Evolutionary conservation across 1,140 invertebrate species (phyloP).

Genomic region (Neodiprion lecontei): DNA sequence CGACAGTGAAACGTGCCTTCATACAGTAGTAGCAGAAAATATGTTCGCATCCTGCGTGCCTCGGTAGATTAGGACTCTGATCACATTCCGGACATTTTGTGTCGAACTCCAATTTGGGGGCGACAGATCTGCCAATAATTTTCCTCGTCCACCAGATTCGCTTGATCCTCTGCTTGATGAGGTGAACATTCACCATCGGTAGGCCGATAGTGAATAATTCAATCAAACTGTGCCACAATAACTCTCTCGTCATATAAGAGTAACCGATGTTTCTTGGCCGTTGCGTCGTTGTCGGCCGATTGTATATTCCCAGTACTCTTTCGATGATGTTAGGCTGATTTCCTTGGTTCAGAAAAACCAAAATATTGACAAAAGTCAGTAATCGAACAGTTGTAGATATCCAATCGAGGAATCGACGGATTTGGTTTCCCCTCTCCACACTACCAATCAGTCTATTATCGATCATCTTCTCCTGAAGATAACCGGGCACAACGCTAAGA

Average conservation of each 20-base stretch:
- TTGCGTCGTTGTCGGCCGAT: slow-evolving; percentile 38
- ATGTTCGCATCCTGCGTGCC: slow-evolving; percentile 53
- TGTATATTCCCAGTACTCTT: slow-evolving; percentile 45
- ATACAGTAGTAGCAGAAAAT: slow-evolving; percentile 59
- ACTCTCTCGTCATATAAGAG: slow-evolving; percentile 58
- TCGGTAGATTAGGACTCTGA: slow-evolving; percentile 51
- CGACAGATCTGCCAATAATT: neutral
- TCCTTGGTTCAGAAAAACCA: slow-evolving; percentile 52
- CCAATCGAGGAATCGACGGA: slow-evolving; percentile 35
- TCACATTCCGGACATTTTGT: slow-evolving; percentile 51
- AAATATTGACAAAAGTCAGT: slow-evolving; percentile 50
- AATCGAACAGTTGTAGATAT: slow-evolving; percentile 36
- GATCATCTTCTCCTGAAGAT: slow-evolving; percentile 42
- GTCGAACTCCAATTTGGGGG: slow-evolving; percentile 33
- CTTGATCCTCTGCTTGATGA: slow-evolving; percentile 41
- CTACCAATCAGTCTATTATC: slow-evolving; percentile 24
- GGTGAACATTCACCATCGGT: slow-evolving; percentile 54
- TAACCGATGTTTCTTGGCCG: slow-evolving; percentile 55
- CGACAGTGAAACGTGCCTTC: slow-evolving; percentile 49
- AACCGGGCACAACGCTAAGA: slow-evolving; percentile 44
- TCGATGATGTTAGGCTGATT: slow-evolving; percentile 50
- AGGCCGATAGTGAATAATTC: slow-evolving; percentile 52
- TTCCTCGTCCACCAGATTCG: slow-evolving; percentile 33
- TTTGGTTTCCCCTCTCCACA: slow-evolving; percentile 10
- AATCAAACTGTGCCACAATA: slow-evolving; percentile 58